Evolutionary conservation across 2,888 invertebrate genomes (phyloP).

Genomic region (Zeuzera pyrina): DNA sequence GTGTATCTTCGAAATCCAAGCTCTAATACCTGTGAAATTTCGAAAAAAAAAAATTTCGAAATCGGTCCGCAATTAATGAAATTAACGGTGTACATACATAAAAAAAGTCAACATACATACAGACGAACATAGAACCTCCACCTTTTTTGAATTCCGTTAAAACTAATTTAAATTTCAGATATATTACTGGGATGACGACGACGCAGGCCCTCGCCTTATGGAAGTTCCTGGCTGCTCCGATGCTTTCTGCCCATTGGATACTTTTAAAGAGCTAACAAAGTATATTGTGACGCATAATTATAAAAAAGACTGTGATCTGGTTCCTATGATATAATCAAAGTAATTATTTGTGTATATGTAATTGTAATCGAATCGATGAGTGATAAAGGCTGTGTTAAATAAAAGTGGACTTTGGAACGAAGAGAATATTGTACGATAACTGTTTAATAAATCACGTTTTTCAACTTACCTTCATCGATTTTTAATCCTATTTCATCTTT

Average conservation of each 20-base stretch:
- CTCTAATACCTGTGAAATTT: too few relatives aligned
- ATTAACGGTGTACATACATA: too few relatives aligned
- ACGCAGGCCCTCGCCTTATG: constrained; percentile 58
- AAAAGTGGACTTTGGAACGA: constrained; percentile 20
- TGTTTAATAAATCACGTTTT: too few relatives aligned
- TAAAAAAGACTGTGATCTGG: constrained; percentile 52
- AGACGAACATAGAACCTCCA: too few relatives aligned
- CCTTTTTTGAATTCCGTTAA: background rate
- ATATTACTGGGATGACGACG: constrained; percentile 68
- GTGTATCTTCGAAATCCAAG: too few relatives aligned
- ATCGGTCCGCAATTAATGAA: too few relatives aligned
- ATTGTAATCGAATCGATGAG: constrained; percentile 17
- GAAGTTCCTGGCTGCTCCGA: constrained; percentile 65
- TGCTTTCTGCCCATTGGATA: constrained; percentile 64
- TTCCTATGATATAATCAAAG: constrained; percentile 26
- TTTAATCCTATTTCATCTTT: constrained; percentile 89
- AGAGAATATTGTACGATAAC: constrained; percentile 10
- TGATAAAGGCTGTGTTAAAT: constrained; percentile 37
- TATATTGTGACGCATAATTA: constrained; percentile 55
- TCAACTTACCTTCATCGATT: constrained; percentile 80
- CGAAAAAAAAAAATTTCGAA: too few relatives aligned
- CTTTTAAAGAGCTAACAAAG: constrained; percentile 58
- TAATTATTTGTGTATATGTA: constrained; percentile 1
- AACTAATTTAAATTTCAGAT: constrained; percentile 63
- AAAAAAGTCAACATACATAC: too few relatives aligned